Evolutionary conservation across 1,140 invertebrate species (phyloP).

Genomic region (Neodiprion virginianus): DNA sequence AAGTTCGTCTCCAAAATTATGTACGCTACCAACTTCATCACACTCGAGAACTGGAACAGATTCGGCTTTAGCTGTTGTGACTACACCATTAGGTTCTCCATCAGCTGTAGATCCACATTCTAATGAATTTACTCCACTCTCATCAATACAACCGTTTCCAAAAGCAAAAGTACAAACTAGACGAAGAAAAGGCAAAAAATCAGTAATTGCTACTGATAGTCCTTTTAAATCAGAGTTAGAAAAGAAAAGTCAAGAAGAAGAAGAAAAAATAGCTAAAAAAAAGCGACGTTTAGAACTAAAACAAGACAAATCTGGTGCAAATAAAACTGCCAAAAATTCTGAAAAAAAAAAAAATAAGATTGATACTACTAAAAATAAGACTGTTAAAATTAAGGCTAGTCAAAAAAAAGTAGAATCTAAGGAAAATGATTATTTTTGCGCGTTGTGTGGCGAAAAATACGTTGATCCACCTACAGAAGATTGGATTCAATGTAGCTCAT

Average conservation of each 20-base stretch:
- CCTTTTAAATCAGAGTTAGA: constrained; percentile 19
- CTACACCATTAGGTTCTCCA: constrained; percentile 7
- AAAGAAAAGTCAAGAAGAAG: constrained; percentile 5
- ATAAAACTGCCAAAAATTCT: neutral
- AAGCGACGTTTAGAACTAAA: constrained; percentile 13
- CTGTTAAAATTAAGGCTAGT: neutral
- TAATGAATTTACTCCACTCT: constrained; percentile 19
- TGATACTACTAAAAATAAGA: neutral
- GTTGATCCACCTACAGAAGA: constrained; percentile 16
- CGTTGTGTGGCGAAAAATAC: constrained; percentile 17
- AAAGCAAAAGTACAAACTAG: constrained; percentile 20
- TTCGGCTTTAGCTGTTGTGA: neutral
- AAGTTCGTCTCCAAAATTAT: neutral
- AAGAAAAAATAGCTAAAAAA: constrained; percentile 18
- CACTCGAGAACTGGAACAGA: constrained; percentile 5
- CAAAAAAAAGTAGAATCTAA: neutral
- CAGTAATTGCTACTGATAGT: constrained; percentile 17
- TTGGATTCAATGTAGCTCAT: constrained; percentile 18
- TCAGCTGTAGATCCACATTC: constrained; percentile 14
- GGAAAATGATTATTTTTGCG: constrained; percentile 17
- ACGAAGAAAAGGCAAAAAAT: constrained; percentile 17
- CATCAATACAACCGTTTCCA: constrained; percentile 20
- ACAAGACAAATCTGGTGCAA: neutral
- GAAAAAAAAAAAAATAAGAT: constrained; percentile 11
- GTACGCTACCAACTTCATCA: constrained; percentile 3